Evolutionary conservation across 2,113 vertebrate genomes (phyloP), one percentile per base, ranked within the genome.

Genomic region (Chitala chitala): DNA sequence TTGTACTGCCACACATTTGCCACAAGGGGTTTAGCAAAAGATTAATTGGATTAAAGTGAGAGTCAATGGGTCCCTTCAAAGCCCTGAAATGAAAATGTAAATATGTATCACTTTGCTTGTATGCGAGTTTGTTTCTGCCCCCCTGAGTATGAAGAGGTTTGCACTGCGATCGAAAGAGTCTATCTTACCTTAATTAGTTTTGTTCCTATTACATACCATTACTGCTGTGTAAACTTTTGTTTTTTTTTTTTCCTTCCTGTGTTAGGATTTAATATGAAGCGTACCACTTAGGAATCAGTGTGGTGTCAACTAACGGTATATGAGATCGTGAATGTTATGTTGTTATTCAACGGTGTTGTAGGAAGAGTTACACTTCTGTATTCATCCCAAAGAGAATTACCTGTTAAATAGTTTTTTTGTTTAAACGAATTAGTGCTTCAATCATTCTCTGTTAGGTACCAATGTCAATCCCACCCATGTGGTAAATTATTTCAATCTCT

Each of bases 381-480:
- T 26, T 68, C 42, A 48, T n/a, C 42, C 59, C 22, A 48, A n/a
- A 12, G n/a, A 68, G 26, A 68, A 68, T 68, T 26, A 46, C n/a
- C 64, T 42, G 17, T 13, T 13, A 48, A 46, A 48, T 10, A 68
- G 8, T 24, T 68, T 26, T 68, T 36, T 31, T 24, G 26, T 31
- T 58, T 72, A 31, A 72, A 72, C 48, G 40, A 59, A 40, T 58
- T 55, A 31, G 15, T 20, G 40, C 69, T 20, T 33, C 48, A 40
- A 40, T 54, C 33, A 54, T 54, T 10, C 31, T 38, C 10, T 31
- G 3, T 2, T 38, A 40, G 17, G n/a, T n/a, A 46, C 40, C 13
- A 5, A 6, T 59, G 42, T 15, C 71, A 33, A n/a, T 17, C 44
- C 46, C n/a, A 12, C 7, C 22, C 17, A 38, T 2, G 24, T 29